Percentiles rank a stretch among this genome's conserved stretches.
Conservation (phyloP, 2,888 invertebrate species). For the Ichneumoninae sp. region DNA sequence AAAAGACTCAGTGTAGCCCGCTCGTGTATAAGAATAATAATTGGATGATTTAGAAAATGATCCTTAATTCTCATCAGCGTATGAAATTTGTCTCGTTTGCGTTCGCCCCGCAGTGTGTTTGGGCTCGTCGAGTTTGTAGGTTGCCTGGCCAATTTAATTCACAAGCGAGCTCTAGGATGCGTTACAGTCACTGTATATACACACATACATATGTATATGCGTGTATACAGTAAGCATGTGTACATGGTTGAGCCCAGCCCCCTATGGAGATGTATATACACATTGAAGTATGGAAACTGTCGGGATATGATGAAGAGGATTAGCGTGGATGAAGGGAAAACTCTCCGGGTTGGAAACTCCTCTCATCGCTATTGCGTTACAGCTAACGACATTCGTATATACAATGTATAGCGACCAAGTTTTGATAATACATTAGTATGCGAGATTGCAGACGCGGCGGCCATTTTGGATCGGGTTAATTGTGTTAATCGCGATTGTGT, state of each 20-base stretch:
- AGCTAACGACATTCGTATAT: conserved; percentile 6
- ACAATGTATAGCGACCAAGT: neutral
- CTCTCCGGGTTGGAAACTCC: conserved; percentile 5
- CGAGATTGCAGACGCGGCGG: neutral
- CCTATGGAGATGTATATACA: neutral
- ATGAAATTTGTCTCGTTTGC: conserved; percentile 37
- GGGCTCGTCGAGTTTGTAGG: neutral
- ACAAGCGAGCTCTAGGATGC: conserved; percentile 17
- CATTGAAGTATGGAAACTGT: conserved; percentile 14
- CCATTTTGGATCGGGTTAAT: neutral
- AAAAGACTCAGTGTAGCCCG: neutral
- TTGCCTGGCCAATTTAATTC: conserved; percentile 24
- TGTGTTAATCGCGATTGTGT: neutral
- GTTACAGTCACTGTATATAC: neutral
- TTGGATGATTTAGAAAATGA: conserved; percentile 31
- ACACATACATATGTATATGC: neutral
- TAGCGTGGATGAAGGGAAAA: conserved; percentile 7
- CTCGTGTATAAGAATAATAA: neutral
- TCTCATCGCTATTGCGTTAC: conserved; percentile 14
- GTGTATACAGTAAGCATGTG: neutral
- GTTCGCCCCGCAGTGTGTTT: conserved; percentile 11
- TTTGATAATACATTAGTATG: conserved; percentile 3
- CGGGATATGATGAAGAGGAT: conserved; percentile 15
- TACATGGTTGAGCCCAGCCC: neutral
- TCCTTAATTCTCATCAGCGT: conserved; percentile 10